phyloP scores from a whole-genome alignment of 2,797 vertebrate species.

The Pangasius mekongensis region DNA sequence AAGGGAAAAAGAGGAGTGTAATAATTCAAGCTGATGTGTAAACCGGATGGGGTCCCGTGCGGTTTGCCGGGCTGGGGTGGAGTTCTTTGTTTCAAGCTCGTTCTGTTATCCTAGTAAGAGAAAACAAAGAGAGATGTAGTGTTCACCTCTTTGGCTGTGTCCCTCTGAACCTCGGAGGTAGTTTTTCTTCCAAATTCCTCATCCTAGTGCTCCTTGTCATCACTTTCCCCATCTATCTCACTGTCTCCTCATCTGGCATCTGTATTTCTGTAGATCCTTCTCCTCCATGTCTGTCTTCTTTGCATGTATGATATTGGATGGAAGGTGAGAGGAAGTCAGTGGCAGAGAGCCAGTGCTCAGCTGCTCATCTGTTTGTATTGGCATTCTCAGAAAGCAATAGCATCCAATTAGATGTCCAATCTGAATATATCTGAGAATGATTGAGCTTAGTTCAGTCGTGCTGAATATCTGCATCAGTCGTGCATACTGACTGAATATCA shows the following conservation, averaged over 20 bases:
- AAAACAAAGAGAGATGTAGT: slow-evolving; percentile 55
- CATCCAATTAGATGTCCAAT: slow-evolving; percentile 48
- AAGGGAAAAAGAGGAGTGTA: slow-evolving; percentile 64
- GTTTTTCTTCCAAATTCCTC: slow-evolving; percentile 42
- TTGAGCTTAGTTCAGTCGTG: neutral
- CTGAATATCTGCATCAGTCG: neutral
- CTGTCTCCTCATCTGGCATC: slow-evolving; percentile 41
- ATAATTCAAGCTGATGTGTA: slow-evolving; percentile 67
- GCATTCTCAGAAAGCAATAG: slow-evolving; percentile 42
- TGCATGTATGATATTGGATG: slow-evolving; percentile 51
- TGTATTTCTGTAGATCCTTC: slow-evolving; percentile 44
- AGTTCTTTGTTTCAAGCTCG: slow-evolving; percentile 60
- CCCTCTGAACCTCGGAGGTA: slow-evolving; percentile 40
- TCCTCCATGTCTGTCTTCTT: slow-evolving; percentile 41
- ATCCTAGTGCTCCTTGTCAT: slow-evolving; percentile 34
- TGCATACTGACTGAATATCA: neutral
- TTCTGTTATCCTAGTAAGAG: slow-evolving; percentile 50
- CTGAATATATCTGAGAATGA: neutral
- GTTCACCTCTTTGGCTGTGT: slow-evolving; percentile 52
- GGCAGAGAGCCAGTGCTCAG: slow-evolving; percentile 40
- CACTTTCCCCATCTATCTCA: slow-evolving; percentile 58
- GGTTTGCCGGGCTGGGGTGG: slow-evolving; percentile 55
- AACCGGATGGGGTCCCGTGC: slow-evolving; percentile 64
- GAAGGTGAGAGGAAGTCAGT: slow-evolving; percentile 44
- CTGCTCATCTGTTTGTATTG: slow-evolving; percentile 44